Conservation (phyloP, 2,797 vertebrate genomes). For the Chrysocyon brachyurus region DNA sequence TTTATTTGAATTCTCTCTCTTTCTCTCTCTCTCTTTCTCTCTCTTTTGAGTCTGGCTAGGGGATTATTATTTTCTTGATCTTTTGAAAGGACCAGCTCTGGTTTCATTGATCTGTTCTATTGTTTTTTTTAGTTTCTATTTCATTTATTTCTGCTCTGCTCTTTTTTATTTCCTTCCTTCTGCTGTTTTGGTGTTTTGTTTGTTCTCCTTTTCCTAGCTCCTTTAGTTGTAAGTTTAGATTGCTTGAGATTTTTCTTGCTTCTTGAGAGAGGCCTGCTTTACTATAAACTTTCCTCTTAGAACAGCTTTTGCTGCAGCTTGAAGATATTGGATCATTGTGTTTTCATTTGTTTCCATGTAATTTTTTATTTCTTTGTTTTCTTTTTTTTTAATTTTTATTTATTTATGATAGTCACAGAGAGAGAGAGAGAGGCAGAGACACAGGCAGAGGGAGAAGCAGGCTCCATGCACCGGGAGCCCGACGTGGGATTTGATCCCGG, state of each 20-base stretch:
- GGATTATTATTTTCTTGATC: background rate
- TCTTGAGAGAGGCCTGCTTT: background rate
- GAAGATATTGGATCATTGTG: background rate
- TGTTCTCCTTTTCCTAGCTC: background rate
- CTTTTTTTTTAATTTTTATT: too few species aligned
- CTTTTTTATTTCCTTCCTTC: background rate
- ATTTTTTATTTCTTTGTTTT: background rate
- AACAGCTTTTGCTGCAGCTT: background rate
- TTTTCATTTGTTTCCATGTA: background rate
- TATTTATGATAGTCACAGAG: too few species aligned
- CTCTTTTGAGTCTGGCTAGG: background rate
- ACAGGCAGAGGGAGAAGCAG: too few species aligned
- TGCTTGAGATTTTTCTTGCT: background rate
- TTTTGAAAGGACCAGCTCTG: background rate
- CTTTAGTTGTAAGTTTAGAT: background rate
- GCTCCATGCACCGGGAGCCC: too few species aligned
- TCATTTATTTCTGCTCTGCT: background rate
- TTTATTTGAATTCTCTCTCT: background rate
- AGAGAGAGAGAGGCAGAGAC: too few species aligned
- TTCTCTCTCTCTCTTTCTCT: background rate
- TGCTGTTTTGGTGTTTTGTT: background rate
- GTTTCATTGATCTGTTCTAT: background rate
- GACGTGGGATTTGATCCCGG: too few species aligned
- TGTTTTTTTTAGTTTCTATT: background rate
- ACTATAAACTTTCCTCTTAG: background rate